These are phyloP conservation scores for Mantis religiosa DNA, from an alignment of 2,888 invertebrate species.

Conservation along the genomic window DNA sequence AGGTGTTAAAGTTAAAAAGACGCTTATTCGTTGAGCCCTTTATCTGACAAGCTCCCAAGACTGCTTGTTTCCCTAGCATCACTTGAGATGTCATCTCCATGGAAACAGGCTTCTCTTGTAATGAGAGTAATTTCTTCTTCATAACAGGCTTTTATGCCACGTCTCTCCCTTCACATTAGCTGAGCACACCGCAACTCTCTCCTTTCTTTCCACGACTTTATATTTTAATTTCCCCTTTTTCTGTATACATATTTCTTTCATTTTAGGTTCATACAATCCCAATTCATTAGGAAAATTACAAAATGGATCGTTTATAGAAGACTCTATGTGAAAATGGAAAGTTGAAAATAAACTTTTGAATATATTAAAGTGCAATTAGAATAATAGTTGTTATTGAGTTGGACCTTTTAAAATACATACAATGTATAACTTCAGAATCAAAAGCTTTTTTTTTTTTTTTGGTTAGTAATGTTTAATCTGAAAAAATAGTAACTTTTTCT, in stretches of 20 bases:
- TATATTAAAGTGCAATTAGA: too few relatives aligned
- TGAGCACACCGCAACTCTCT: background rate
- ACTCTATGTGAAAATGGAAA: too few relatives aligned
- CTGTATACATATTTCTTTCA: background rate
- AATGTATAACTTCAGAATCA: too few relatives aligned
- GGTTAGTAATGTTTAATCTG: too few relatives aligned
- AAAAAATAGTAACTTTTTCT: too few relatives aligned
- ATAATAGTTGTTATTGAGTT: too few relatives aligned
- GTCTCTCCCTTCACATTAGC: background rate
- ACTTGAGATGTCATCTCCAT: background rate
- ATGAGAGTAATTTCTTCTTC: constrained; percentile 25
- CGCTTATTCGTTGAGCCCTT: background rate
- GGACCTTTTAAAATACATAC: too few relatives aligned
- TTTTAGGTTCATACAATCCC: background rate
- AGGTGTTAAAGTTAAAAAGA: background rate
- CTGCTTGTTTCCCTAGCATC: background rate
- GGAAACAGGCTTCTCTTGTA: background rate
- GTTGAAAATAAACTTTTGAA: too few relatives aligned
- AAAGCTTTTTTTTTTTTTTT: too few relatives aligned
- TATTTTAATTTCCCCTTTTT: background rate
- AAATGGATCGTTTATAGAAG: too few relatives aligned
- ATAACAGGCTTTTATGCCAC: background rate
- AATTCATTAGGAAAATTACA: background rate
- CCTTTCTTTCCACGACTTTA: background rate
- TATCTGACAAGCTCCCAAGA: background rate